phyloP scores from a whole-genome alignment of 2,797 vertebrate species.

The Chelon labrosus region DNA sequence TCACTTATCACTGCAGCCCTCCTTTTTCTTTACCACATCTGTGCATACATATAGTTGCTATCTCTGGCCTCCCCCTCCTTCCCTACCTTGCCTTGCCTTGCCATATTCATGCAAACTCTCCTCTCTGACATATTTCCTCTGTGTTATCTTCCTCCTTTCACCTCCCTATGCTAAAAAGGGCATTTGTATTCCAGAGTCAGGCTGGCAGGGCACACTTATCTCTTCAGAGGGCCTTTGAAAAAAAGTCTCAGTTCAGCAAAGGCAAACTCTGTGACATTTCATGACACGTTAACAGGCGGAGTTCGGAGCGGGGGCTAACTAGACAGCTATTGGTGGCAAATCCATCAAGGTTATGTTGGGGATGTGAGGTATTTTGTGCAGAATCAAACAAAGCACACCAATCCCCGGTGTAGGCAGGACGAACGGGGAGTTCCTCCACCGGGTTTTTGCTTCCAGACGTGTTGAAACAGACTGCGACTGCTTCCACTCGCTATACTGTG shows the following conservation, averaged over 20 bases:
- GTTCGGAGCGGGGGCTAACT: slow-evolving; percentile 54
- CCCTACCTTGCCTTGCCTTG: slow-evolving; percentile 9
- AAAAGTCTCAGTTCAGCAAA: slow-evolving; percentile 62
- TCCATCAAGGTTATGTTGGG: slow-evolving; percentile 29
- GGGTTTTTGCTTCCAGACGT: slow-evolving; percentile 3
- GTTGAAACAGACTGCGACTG: slow-evolving; percentile 4
- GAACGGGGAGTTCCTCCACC: not conserved
- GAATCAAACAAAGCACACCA: slow-evolving; percentile 22
- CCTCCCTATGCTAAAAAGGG: slow-evolving; percentile 70
- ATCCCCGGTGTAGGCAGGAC: not conserved
- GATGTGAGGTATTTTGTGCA: slow-evolving; percentile 29
- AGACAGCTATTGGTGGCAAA: slow-evolving; percentile 30
- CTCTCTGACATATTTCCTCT: slow-evolving; percentile 49
- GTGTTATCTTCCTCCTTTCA: slow-evolving; percentile 65
- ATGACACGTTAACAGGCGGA: slow-evolving; percentile 52
- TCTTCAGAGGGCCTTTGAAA: slow-evolving; percentile 68
- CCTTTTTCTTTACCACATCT: not conserved
- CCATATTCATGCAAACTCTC: slow-evolving; percentile 36
- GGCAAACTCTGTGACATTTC: slow-evolving; percentile 63
- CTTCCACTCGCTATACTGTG: not conserved
- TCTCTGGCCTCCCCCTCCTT: not conserved
- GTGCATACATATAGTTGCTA: not conserved
- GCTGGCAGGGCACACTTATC: slow-evolving; percentile 69
- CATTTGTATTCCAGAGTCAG: slow-evolving; percentile 75
- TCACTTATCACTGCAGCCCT: slow-evolving; percentile 10